These are phyloP conservation scores for Calyptomena viridis DNA, from an alignment of 2,113 vertebrate genomes.

Conservation along the genomic window DNA sequence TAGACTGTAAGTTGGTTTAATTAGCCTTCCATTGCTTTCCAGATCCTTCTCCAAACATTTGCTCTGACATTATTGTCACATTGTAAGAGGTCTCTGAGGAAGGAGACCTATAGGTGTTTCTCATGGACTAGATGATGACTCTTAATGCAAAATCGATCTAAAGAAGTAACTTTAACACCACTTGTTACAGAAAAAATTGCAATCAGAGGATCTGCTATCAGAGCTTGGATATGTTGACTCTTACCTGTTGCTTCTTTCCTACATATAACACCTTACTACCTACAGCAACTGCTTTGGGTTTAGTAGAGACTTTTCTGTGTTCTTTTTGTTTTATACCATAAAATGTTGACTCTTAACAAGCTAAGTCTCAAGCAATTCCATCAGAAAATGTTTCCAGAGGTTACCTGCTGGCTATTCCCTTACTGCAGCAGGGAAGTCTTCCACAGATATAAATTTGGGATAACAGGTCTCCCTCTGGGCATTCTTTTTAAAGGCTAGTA, in stretches of 20 bases:
- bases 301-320: neutral
- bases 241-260: neutral
- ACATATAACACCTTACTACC: accelerated
- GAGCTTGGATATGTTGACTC: neutral
- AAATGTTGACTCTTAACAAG: neutral
- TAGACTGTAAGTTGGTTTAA: neutral
- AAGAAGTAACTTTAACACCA: neutral
- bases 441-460: neutral
- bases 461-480: neutral
- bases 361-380: neutral
- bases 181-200: neutral
- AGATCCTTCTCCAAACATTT: neutral
- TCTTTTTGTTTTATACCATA: neutral
- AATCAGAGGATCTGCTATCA: neutral
- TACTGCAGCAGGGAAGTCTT: neutral
- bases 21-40: neutral
- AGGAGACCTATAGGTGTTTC: neutral
- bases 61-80: neutral
- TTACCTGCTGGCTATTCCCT: neutral
- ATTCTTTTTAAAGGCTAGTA: neutral
- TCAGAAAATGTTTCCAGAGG: neutral
- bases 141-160: neutral
- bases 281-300: neutral
- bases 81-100: neutral
- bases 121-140: neutral